These are phyloP conservation scores for Corythornis madagascariensis DNA, from an alignment of 2,113 vertebrate species.

Conservation along the genomic window DNA sequence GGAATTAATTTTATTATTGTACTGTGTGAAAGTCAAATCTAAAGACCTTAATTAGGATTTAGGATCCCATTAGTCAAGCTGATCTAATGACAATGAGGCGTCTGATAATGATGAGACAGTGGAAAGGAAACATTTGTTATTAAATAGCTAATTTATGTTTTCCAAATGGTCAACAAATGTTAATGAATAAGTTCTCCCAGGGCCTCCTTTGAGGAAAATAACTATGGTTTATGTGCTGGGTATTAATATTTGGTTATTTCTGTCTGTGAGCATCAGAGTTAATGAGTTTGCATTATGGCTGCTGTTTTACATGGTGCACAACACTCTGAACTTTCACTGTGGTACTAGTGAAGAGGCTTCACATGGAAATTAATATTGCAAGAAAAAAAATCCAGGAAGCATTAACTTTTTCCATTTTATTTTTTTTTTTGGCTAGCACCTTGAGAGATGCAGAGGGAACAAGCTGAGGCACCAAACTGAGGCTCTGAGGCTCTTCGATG, in stretches of 20 bases:
- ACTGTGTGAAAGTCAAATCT: not conserved
- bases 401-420: too few relatives aligned
- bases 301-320: not conserved
- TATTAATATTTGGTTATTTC: not conserved
- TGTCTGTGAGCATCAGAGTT: not conserved
- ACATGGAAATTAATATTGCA: not conserved
- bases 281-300: not conserved
- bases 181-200: not conserved
- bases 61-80: conserved; percentile 18
- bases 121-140: not conserved
- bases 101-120: not conserved
- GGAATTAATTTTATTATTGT: not conserved
- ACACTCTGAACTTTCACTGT: not conserved
- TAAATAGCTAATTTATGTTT: not conserved
- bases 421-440: not conserved
- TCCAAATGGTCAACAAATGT: not conserved
- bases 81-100: conserved; percentile 1
- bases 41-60: not conserved
- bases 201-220: not conserved
- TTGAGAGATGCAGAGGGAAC: not conserved
- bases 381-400: not conserved
- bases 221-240: not conserved
- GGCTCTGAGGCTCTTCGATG: not conserved
- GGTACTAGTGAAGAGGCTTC: not conserved
- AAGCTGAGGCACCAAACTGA: not conserved